Conservation (phyloP, 1,140 invertebrate genomes). For the Drosophila bocki region DNA sequence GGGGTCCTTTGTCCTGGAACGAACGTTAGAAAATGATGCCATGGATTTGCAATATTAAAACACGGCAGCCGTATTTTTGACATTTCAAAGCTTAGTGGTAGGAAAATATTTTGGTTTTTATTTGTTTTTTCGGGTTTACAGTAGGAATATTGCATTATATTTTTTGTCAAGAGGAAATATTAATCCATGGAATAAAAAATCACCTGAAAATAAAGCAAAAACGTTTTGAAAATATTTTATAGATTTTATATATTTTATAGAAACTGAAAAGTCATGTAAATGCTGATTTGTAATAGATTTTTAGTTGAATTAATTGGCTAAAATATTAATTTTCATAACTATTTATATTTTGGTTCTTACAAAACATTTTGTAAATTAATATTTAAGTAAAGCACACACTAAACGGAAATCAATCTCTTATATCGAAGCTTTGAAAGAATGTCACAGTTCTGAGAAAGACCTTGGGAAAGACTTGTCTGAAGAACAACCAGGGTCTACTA, state of each 20-base stretch:
- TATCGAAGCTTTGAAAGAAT: neutral
- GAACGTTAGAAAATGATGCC: constrained; percentile 32
- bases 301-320: no score
- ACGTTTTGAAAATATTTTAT: neutral
- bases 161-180: constrained; percentile 1
- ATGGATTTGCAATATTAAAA: constrained; percentile 45
- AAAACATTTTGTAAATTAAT: no score
- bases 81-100: constrained; percentile 16
- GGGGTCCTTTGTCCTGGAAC: constrained; percentile 10
- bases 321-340: no score
- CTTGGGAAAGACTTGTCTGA: constrained; percentile 10
- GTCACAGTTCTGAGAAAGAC: neutral
- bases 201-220: neutral
- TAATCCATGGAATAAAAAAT: neutral
- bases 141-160: neutral
- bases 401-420: neutral
- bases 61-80: constrained; percentile 25
- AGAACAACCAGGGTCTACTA: constrained; percentile 7
- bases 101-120: constrained; percentile 9
- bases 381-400: neutral
- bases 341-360: neutral
- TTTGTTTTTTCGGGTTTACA: neutral
- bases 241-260: neutral
- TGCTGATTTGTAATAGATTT: no score
- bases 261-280: neutral